Base-by-base conservation (phyloP, 2,113 vertebrate genomes). In the Caracal caracal region DNA sequence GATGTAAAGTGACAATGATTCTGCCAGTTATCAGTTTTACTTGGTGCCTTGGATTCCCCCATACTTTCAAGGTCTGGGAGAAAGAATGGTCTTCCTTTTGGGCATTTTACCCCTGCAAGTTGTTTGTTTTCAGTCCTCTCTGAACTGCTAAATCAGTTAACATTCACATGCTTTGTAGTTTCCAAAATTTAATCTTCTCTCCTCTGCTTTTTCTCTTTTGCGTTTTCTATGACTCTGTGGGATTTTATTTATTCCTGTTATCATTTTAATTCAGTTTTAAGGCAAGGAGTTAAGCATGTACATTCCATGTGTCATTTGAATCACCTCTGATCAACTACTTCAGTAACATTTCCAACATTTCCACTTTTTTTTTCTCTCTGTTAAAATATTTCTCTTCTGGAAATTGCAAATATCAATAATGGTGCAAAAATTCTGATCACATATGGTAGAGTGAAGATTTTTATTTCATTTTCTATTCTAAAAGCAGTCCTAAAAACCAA, bases 401-500 rank as follows among this genome's bases (percentile, higher is more conserved):
- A 78, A 85, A 71, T 87, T 40, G n/a, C 2, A 40, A 84, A 65
- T 86, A 51, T 79, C 28, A 33, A 24, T 33, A 88, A 75, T 30
- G 83, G 7, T 49, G 37, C 12, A 82, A 90, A 86, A 15, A 79
- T 82, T 95, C 40, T 87, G 59, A 87, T 79, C 10, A 92, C 35
- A 56, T 59, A 70, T 70, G 22, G 12, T 63, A 70, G 35, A 90
- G 6, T 91, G 33, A 81, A 68, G 22, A 1, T 68, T 70, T 89
- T 92, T 33, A 76, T 76, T 89, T 65, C 28, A 92, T 97, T 61
- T 89, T 86, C 30, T 76, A 73, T 70, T 53, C 16, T 49, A 66
- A 89, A 87, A 80, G 49, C 19, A 66, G n/a, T 65, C 16, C 19
- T 66, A 30, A 59, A 93, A 91, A 17, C 5, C 24, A 83, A 73